phyloP scores from a whole-genome alignment of 1,140 invertebrate genomes.

The Paraescarpia echinospica region DNA sequence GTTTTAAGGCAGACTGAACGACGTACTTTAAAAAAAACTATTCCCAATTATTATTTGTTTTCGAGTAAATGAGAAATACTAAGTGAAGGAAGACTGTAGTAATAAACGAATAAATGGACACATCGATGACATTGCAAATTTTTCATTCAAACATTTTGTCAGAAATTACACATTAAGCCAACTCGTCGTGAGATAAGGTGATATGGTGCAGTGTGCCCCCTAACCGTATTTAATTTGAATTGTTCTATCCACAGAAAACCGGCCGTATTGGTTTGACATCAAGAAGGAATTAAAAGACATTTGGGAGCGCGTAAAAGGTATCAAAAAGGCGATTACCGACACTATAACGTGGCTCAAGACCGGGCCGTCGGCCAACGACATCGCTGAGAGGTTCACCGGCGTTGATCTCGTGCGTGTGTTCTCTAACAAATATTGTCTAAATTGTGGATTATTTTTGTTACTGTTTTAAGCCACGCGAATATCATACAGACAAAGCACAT shows the following conservation, averaged over 20 bases:
- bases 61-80: no score
- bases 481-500: no score
- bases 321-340: background rate
- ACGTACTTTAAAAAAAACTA: background rate
- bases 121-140: background rate
- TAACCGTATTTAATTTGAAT: background rate
- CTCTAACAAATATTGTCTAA: background rate
- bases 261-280: constrained; percentile 2
- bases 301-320: background rate
- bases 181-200: background rate
- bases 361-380: background rate
- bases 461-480: no score
- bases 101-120: no score
- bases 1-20: background rate
- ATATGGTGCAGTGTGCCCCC: background rate
- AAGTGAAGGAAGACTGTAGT: no score
- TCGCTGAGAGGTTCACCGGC: background rate
- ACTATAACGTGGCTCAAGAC: background rate
- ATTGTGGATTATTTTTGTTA: background rate
- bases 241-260: background rate
- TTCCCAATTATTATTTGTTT: no score
- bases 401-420: background rate
- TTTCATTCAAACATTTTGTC: background rate
- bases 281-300: background rate
- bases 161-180: background rate